These are phyloP conservation scores for Polydrusus cervinus DNA, from an alignment of 2,888 invertebrate species.

Conservation along the genomic window DNA sequence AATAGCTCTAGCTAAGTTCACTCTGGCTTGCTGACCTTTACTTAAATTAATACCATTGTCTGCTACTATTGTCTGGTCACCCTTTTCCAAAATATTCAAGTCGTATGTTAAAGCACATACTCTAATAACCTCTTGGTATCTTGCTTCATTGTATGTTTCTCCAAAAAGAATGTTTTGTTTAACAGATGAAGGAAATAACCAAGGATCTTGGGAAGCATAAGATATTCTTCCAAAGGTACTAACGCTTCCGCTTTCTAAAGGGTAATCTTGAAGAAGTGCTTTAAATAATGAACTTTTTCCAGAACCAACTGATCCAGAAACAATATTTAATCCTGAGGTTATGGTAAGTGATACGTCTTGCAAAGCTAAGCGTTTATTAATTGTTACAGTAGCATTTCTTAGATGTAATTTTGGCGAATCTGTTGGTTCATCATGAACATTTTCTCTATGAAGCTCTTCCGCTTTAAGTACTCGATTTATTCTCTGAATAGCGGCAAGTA, in stretches of 20 bases:
- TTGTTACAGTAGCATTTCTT: slow-evolving; percentile 58
- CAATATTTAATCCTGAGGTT: slow-evolving; percentile 69
- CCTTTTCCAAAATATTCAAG: slow-evolving; percentile 81
- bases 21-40: slow-evolving; percentile 89
- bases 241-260: slow-evolving; percentile 67
- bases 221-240: slow-evolving; percentile 72
- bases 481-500: slow-evolving; percentile 82
- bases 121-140: slow-evolving; percentile 69
- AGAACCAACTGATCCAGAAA: slow-evolving; percentile 81
- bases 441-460: slow-evolving; percentile 72
- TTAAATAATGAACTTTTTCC: slow-evolving; percentile 75
- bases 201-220: slow-evolving; percentile 78
- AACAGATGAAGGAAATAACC: slow-evolving; percentile 76
- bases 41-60: slow-evolving; percentile 82
- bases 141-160: slow-evolving; percentile 72
- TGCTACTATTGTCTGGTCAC: slow-evolving; percentile 86
- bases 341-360: slow-evolving; percentile 43
- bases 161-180: slow-evolving; percentile 88
- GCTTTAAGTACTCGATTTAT: slow-evolving; percentile 75
- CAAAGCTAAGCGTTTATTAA: slow-evolving; percentile 58
- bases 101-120: slow-evolving; percentile 82
- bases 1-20: slow-evolving; percentile 88
- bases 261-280: slow-evolving; percentile 69
- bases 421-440: slow-evolving; percentile 50
- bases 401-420: slow-evolving; percentile 58